A percentile compares a stretch with the other conserved stretches of the same genome.
Evolutionary conservation across 2,113 vertebrate species (phyloP).

Genomic region (Alethe castanea): DNA sequence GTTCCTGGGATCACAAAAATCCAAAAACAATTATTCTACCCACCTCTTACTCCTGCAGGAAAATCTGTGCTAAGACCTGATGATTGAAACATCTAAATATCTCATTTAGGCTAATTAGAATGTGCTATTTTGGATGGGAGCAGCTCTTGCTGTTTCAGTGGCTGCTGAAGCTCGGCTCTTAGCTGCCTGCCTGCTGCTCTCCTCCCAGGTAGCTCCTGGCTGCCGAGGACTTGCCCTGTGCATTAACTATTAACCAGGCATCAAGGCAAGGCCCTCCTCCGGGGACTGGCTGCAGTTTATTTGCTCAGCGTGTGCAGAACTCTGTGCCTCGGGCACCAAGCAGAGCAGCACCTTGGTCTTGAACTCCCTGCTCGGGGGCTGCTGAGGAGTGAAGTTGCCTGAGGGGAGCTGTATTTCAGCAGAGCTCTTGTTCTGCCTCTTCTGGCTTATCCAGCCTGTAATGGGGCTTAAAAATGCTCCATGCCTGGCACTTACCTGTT

Average conservation of each 20-base stretch:
- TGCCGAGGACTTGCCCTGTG: background rate
- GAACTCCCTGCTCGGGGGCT: conserved; percentile 3
- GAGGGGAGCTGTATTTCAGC: background rate
- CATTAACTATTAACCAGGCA: conserved; percentile 44
- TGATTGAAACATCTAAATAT: background rate
- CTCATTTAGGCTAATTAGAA: background rate
- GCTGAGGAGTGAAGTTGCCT: background rate
- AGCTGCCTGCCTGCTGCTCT: background rate
- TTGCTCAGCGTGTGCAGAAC: background rate
- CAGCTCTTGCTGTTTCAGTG: background rate
- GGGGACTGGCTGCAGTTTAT: background rate
- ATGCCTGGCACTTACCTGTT: background rate
- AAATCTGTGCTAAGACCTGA: background rate
- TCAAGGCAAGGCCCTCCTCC: background rate
- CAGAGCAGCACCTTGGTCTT: background rate
- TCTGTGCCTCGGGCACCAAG: background rate
- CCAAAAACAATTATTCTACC: background rate
- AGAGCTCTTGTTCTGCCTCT: background rate
- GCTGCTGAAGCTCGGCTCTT: background rate
- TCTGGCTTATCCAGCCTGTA: background rate
- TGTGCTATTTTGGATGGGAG: background rate
- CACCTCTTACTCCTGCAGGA: background rate
- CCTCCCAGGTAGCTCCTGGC: background rate
- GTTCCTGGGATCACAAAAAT: background rate
- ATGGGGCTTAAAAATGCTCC: background rate